Evolutionary conservation across 2,113 vertebrate species (phyloP).

Genomic region (Polypterus senegalus): DNA sequence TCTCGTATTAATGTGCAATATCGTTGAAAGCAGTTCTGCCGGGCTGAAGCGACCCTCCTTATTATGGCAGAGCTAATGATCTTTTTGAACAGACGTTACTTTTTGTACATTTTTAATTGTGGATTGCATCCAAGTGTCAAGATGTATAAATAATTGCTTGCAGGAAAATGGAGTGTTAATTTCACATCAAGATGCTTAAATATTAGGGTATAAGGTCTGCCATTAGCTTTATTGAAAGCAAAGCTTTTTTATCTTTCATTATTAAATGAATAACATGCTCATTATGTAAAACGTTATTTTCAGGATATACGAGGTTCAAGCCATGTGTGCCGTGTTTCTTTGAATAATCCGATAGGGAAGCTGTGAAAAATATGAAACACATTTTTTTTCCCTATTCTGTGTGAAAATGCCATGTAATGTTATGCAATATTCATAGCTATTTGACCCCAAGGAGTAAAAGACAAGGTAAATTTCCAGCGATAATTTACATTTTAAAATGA

Average conservation of each 20-base stretch:
- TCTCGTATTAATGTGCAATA: conserved; percentile 7
- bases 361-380: background rate
- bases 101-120: conserved; percentile 4
- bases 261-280: background rate
- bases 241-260: background rate
- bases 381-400: background rate
- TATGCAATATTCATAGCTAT: conserved; percentile 8
- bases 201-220: conserved; percentile 1
- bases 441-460: conserved; percentile 5
- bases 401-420: conserved; percentile 2
- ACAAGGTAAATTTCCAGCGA: conserved; percentile 5
- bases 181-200: conserved; percentile 3
- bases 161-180: conserved; percentile 1
- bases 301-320: too few relatives aligned
- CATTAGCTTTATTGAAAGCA: background rate
- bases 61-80: conserved; percentile 1
- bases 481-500: conserved; percentile 9
- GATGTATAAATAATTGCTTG: conserved; percentile 6
- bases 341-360: too few relatives aligned
- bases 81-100: background rate
- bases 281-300: too few relatives aligned
- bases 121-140: conserved; percentile 1
- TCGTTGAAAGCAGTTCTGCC: background rate
- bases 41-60: background rate
- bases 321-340: too few relatives aligned